Percentiles rank a stretch among this genome's conserved stretches.
Conservation (phyloP, 2,888 invertebrate species). For the Zaprionus lineosus region DNA sequence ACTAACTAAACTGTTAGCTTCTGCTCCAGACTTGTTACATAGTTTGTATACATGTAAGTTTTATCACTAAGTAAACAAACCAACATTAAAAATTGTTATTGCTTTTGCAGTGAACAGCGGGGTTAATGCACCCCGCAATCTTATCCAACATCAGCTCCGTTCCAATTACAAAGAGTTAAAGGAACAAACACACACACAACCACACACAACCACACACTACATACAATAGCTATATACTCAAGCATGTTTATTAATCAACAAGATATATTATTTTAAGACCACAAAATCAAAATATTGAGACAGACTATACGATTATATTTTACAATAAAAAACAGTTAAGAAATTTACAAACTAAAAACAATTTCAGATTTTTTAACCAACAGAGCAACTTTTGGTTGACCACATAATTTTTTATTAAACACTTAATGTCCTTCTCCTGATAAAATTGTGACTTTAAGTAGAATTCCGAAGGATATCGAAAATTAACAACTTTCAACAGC, state of each 20-base stretch:
- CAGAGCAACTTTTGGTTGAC: too few species aligned
- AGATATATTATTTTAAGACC: slow-evolving; percentile 20
- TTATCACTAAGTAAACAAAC: slow-evolving; percentile 47
- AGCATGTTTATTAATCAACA: slow-evolving; percentile 36
- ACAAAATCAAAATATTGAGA: slow-evolving; percentile 38
- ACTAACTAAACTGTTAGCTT: slow-evolving; percentile 55
- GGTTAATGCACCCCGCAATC: slow-evolving; percentile 40
- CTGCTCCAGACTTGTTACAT: slow-evolving; percentile 68
- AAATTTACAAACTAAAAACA: slow-evolving; percentile 44
- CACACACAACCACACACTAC: slow-evolving; percentile 14
- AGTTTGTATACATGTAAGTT: slow-evolving; percentile 66
- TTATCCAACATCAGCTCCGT: slow-evolving; percentile 27
- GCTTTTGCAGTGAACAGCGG: slow-evolving; percentile 25
- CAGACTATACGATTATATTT: slow-evolving; percentile 37
- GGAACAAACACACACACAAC: too few species aligned
- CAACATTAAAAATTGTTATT: slow-evolving; percentile 25
- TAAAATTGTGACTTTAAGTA: too few species aligned
- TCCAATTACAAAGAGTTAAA: too few species aligned
- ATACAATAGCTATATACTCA: slow-evolving; percentile 53
- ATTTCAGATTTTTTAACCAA: too few species aligned
- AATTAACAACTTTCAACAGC: too few species aligned
- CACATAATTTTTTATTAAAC: too few species aligned
- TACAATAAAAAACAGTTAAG: slow-evolving; percentile 40
- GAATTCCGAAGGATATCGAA: too few species aligned
- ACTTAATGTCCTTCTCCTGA: too few species aligned